Percentiles rank a stretch among this genome's conserved stretches.
Evolutionary conservation across 2,888 invertebrate species (phyloP).

Genomic region (Candidula unifasciata): DNA sequence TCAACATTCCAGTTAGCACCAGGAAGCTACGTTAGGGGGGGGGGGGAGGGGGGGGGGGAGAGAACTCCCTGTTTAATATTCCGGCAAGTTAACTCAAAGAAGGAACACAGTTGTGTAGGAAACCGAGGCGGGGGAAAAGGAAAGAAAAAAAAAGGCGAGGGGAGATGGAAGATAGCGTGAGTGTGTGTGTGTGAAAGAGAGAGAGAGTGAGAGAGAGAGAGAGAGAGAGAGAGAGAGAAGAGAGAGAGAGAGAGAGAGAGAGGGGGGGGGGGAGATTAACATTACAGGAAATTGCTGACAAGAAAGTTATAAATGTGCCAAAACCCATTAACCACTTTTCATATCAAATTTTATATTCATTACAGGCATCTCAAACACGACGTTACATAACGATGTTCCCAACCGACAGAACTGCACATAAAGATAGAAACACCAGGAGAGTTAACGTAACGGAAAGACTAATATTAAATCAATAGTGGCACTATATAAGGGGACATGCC

Average conservation of each 20-base stretch:
- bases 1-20: too few relatives aligned
- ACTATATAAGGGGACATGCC: slow-evolving; percentile 2
- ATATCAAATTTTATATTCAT: too few relatives aligned
- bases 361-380: too few relatives aligned
- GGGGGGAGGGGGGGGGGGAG: too few relatives aligned
- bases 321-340: too few relatives aligned
- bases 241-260: not conserved
- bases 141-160: not conserved
- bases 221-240: not conserved
- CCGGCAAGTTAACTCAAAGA: too few relatives aligned
- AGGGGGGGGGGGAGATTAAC: not conserved
- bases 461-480: slow-evolving; percentile 20
- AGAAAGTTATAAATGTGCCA: too few relatives aligned
- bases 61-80: too few relatives aligned
- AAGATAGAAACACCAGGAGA: not conserved
- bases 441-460: not conserved
- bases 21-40: too few relatives aligned
- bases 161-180: not conserved
- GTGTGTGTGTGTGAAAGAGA: not conserved
- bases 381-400: too few relatives aligned
- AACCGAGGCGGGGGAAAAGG: too few relatives aligned
- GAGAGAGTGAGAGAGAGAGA: not conserved
- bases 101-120: too few relatives aligned
- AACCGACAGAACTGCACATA: not conserved
- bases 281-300: not conserved